phyloP scores from a whole-genome alignment of 1,140 invertebrate genomes.

The Cotesia chilonis region DNA sequence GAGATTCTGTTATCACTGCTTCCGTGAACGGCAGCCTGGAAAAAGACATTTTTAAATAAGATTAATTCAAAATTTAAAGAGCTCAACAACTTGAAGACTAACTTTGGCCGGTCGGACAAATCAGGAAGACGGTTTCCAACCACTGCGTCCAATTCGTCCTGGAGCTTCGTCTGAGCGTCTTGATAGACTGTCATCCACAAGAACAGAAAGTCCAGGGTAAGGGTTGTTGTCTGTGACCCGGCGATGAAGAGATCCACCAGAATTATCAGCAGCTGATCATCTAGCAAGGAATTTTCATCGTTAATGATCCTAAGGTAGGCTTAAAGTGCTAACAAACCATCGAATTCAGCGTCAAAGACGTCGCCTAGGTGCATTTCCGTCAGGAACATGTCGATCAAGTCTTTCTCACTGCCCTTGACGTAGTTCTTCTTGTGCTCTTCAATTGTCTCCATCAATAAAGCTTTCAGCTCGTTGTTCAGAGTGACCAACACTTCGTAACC shows the following conservation, averaged over 20 bases:
- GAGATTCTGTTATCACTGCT: constrained; percentile 73
- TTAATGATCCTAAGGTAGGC: neutral
- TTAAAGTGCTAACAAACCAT: constrained; percentile 54
- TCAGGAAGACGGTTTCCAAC: constrained; percentile 63
- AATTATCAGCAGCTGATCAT: constrained; percentile 75
- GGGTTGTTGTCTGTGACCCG: constrained; percentile 77
- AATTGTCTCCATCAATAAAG: constrained; percentile 70
- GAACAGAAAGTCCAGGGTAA: constrained; percentile 76
- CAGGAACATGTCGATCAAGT: constrained; percentile 83
- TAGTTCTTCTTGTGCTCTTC: constrained; percentile 69
- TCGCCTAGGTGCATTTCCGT: constrained; percentile 71
- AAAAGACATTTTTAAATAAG: constrained; percentile 12
- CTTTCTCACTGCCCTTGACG: constrained; percentile 63
- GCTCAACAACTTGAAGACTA: constrained; percentile 38
- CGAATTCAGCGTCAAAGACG: constrained; percentile 66
- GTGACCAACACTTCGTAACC: constrained; percentile 74
- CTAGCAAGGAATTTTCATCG: constrained; percentile 53
- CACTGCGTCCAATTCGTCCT: constrained; percentile 71
- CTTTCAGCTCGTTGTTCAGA: constrained; percentile 71
- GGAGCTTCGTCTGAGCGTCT: constrained; percentile 74
- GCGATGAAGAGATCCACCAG: constrained; percentile 78
- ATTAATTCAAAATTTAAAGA: constrained; percentile 36
- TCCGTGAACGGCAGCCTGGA: constrained; percentile 71
- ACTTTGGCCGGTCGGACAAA: constrained; percentile 61
- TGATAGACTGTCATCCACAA: constrained; percentile 73